These are phyloP conservation scores for Xylophagus ater DNA, from an alignment of 2,888 invertebrate species.

Conservation along the genomic window DNA sequence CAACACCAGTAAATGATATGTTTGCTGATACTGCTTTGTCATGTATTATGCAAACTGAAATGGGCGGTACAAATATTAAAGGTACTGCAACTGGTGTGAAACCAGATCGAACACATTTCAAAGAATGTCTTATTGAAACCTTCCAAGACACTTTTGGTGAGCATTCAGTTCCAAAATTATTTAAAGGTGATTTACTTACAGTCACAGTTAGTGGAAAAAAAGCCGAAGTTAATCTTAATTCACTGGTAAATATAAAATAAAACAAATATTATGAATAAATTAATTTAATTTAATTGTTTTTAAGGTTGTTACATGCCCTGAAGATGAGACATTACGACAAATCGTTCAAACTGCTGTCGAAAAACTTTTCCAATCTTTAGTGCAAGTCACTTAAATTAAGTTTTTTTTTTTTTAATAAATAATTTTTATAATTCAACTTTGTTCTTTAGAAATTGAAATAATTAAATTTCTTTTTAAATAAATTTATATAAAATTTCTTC, in stretches of 20 bases:
- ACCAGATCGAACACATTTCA: slow-evolving; percentile 84
- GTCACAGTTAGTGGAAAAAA: slow-evolving; percentile 75
- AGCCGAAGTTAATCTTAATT: slow-evolving; percentile 74
- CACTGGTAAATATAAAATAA: slow-evolving; percentile 41
- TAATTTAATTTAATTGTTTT: slow-evolving; percentile 15
- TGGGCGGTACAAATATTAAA: slow-evolving; percentile 51
- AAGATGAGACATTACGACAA: slow-evolving; percentile 71
- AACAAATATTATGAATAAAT: not conserved
- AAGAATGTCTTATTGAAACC: slow-evolving; percentile 46
- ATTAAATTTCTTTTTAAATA: not conserved
- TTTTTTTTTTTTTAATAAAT: not conserved
- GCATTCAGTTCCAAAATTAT: slow-evolving; percentile 84
- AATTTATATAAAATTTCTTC: slow-evolving; percentile 1
- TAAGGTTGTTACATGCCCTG: slow-evolving; percentile 68
- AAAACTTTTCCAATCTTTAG: slow-evolving; percentile 75
- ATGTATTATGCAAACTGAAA: slow-evolving; percentile 73
- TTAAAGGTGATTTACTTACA: slow-evolving; percentile 78
- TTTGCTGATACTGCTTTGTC: slow-evolving; percentile 92
- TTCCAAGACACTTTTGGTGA: slow-evolving; percentile 88
- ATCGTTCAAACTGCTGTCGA: slow-evolving; percentile 75
- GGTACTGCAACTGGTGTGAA: slow-evolving; percentile 52
- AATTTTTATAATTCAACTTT: not conserved
- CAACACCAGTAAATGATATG: slow-evolving; percentile 94
- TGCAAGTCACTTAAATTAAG: slow-evolving; percentile 30
- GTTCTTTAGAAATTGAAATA: not conserved